Evolutionary conservation across 2,888 invertebrate species (phyloP), one percentile per base, ranked within the genome.

Genomic region (Macrosoma leucophasiata): DNA sequence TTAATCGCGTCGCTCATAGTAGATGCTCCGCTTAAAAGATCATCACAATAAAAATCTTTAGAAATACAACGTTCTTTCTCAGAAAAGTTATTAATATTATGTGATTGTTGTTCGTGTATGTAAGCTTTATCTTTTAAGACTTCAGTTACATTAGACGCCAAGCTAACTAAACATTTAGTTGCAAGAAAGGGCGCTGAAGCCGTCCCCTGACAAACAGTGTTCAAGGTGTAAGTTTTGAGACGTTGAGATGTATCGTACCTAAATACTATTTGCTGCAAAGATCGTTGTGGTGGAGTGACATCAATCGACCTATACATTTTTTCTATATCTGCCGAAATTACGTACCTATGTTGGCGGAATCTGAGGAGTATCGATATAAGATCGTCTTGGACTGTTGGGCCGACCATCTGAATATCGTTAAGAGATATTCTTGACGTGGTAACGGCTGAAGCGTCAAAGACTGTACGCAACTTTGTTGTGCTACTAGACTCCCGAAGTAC

Each of bases 361-460:
- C 48, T 19, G 14, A 48, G 6, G n/a, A 48, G 22, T 13, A 48
- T 46, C 1, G 41, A 40, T 6, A 39, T 22, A 4, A 50, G 26
- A 23, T 44, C 44, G 4, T 43, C 41, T 19, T 50, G 48, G 7
- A 50, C 38, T 5, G 39, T 41, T 1, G 48, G 50, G 1, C 46
- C 48, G 1, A 48, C 35, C 19, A 33, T 17, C 18, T 42, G 36
- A 1, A 48, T 34, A 11, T 45, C 32, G 26, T 48, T 50, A 9
- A 45, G 20, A 3, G 12, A 48, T 52, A 1, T 3, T 4, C 50
- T 50, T 8, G 47, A 29, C n/a, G 40, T 25, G 3, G 48, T 31
- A 8, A n/a, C 18, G 4, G 50, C 47, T n/a, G 51, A 49, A 2
- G 37, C 52, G 26, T 59, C 51, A 29, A 48, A 54, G 1, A 56